phyloP scores from a whole-genome alignment of 92 coral and sea anemone species.

The Ricordea florida region DNA sequence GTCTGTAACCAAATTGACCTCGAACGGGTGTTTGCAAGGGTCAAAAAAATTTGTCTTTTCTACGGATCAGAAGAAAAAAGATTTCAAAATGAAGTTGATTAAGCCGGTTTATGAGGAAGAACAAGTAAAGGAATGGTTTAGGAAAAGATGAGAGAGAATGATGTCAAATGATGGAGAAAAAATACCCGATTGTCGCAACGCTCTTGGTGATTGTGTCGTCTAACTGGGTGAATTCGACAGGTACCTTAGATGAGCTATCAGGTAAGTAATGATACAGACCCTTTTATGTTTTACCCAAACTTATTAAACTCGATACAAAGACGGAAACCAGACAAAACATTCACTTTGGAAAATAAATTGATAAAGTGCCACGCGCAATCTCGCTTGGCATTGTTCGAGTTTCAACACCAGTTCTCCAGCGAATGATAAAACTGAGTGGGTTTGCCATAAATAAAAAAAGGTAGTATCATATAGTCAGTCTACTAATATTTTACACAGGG shows the following conservation, averaged over 20 bases:
- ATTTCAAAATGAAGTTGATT: not conserved
- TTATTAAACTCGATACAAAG: not conserved
- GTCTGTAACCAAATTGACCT: slow-evolving; percentile 39
- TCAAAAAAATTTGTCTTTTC: not conserved
- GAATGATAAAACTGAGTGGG: no score
- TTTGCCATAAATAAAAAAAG: no score
- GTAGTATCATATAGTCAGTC: no score
- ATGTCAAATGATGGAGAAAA: slow-evolving; percentile 3
- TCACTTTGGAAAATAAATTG: not conserved
- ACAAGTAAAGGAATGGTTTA: no score
- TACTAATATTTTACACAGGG: no score
- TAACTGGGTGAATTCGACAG: slow-evolving; percentile 11
- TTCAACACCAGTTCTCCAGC: no score
- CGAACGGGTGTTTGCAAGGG: slow-evolving; percentile 24
- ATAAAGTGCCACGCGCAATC: no score
- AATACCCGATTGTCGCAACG: not conserved
- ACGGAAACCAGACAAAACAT: not conserved
- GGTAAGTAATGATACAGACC: slow-evolving; percentile 4
- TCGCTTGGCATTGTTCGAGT: no score
- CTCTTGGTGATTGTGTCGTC: slow-evolving; percentile 4
- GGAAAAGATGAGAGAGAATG: slow-evolving; percentile 38
- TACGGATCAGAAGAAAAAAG: not conserved
- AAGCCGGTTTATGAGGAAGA: not conserved
- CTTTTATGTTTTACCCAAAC: not conserved
- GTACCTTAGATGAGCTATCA: slow-evolving; percentile 43